A percentile compares a stretch with the other conserved stretches of the same genome.
These are phyloP conservation scores for Labeo catla DNA, from an alignment of 2,113 vertebrate species.

Conservation along the genomic window DNA sequence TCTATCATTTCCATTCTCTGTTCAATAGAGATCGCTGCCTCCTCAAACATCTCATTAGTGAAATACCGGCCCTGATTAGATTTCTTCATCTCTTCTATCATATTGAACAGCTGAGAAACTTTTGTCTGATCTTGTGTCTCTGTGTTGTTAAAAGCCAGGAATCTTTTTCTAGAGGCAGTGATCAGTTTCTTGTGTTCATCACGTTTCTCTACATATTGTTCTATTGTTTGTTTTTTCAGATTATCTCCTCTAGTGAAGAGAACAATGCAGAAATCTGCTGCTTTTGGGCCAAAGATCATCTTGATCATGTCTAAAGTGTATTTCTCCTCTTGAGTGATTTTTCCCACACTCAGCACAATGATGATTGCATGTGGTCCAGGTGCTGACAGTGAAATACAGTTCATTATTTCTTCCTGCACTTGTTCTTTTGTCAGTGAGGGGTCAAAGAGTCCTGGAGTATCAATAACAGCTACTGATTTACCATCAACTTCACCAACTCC, in stretches of 20 bases:
- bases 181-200: constrained; percentile 9
- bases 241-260: constrained; percentile 39
- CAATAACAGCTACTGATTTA: too few species aligned
- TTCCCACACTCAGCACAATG: too few species aligned
- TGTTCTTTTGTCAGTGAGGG: too few species aligned
- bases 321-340: too few species aligned
- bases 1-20: neutral
- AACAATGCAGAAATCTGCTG: neutral
- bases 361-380: too few species aligned
- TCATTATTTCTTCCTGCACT: too few species aligned
- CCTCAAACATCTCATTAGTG: constrained; percentile 40
- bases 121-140: neutral
- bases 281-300: too few species aligned
- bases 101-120: neutral
- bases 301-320: too few species aligned
- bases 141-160: constrained; percentile 31
- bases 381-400: too few species aligned
- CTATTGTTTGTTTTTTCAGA: neutral
- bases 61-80: constrained; percentile 5
- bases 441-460: too few species aligned
- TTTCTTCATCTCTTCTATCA: neutral
- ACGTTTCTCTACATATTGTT: neutral
- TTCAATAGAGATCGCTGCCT: neutral
- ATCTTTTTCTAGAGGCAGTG: constrained; percentile 16
- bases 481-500: neutral